These are phyloP conservation scores for Stenchaetothrips biformis DNA, from an alignment of 2,888 invertebrate genomes.

Conservation along the genomic window DNA sequence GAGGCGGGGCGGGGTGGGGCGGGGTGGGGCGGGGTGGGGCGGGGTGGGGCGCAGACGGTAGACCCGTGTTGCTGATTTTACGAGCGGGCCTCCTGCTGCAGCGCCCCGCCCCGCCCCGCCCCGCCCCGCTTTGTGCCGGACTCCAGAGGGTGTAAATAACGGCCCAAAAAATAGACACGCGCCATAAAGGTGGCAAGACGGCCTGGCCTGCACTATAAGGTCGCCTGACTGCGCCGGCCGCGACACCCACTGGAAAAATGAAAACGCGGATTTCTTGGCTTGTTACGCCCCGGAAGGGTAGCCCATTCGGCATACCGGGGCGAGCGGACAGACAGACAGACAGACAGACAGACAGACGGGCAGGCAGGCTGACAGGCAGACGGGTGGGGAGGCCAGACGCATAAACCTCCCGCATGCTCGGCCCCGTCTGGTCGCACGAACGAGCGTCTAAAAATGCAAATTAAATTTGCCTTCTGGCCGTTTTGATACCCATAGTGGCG, in stretches of 20 bases:
- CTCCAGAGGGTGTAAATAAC: too few species aligned
- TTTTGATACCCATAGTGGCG: background rate
- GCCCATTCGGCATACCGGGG: background rate
- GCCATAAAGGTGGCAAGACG: background rate
- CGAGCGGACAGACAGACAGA: background rate
- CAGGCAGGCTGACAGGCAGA: background rate
- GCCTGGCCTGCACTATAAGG: background rate
- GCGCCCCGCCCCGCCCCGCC: background rate
- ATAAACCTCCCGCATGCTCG: background rate
- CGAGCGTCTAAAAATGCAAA: conserved; percentile 14
- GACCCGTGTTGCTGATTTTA: background rate
- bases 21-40: too few species aligned
- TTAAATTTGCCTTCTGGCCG: background rate
- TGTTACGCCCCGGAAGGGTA: too few species aligned
- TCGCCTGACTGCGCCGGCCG: background rate
- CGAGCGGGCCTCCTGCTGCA: background rate
- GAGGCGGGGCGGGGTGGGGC: too few species aligned
- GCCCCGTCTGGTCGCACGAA: background rate
- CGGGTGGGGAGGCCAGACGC: background rate
- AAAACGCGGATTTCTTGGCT: background rate
- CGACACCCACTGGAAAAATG: background rate
- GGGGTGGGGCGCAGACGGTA: too few species aligned
- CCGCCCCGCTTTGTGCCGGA: background rate
- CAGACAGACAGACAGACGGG: background rate
- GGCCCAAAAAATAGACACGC: too few species aligned